Base-by-base conservation (phyloP, 2,113 vertebrate genomes). In the Platichthys flesus region DNA sequence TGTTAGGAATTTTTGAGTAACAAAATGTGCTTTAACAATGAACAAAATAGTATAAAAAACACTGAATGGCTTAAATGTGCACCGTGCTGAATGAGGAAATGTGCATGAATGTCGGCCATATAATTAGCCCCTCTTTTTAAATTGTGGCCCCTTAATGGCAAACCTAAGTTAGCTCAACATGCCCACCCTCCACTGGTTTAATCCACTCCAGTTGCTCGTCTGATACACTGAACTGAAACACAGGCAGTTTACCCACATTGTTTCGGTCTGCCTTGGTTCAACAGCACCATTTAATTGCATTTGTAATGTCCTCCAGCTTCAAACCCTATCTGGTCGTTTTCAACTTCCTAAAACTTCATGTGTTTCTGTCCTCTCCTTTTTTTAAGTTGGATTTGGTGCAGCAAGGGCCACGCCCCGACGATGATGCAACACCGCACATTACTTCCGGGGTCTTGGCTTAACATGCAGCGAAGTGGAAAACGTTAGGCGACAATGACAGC, bases 401-500 rank as follows among this genome's bases (percentile, higher is more conserved):
- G 7, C 57, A 16, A 52, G 20, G 23, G n/a, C 37, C 60, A 35
- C 7, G 7, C 54, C 70, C n/a, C 10, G 21, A 20, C 7, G 4
- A 2, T 70, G 47, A 72, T 35, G 42, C 37, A 68, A 63, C 10
- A 61, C 2, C 0, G 0, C 5, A 3, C 13, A 4, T 23, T 1
- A 26, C 16, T 26, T 57, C 56, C 0, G 0, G 35, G 24, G n/a
- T 52, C 12, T 13, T 9, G 40, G 31, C 54, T 42, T 26, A 40
- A 9, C 4, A 28, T 28, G 16, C 23, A 64, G 24, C 23, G 28
- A 67, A 52, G 18, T 5, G 4, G 8, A 49, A 62, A 16, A 26
- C 16, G 57, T 69, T 26, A 74, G 51, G 60, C 68, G 24, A 28
- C 40, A 28, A 26, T 10, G 57, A 59, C 45, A 40, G n/a, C 40